Evolutionary conservation across 2,113 vertebrate species (phyloP), one percentile per base, ranked within the genome.

Genomic region (Megaceryle maxima): DNA sequence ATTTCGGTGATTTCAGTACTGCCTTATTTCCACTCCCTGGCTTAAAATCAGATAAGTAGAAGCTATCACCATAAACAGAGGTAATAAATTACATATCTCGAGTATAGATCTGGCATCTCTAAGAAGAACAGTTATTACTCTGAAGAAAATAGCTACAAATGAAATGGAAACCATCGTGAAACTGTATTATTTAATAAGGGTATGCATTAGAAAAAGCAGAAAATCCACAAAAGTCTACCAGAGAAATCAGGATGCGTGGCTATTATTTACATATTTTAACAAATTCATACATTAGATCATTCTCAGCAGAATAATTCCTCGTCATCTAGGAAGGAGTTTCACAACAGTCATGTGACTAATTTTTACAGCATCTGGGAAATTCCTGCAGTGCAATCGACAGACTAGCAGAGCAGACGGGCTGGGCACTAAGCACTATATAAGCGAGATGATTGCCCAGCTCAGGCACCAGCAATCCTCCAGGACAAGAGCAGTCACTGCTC

Each of bases 341-440:
- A 41, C 92, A 95, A 95, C 17, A 86, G 90, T 92, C 64, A 84
- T 88, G 92, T 98, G 98, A 98, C 97, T 98, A 96, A 97, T 53
- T 53, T 82, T 68, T 50, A 11, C 96, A 95, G 37, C 97, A 83
- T 90, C 76, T 72, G 97, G 96, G 98, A 98, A 98, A 97, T 98
- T 98, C 98, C 98, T 98, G 46, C 97, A 92, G 97, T 96, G 96
- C 91, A 96, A 97, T 64, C 39, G 4, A 21, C 13, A 8, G 64
- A 87, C 95, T 48, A 35, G 93, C 83, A 84, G 74, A 77, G 57
- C 67, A 69, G 62, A 44, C 35, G 16, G 3, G 16, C 67, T 3
- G 29, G 56, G 56, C 62, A 22, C 44, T 60, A 5, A 72, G 87
- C 6, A 0, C 20, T 96, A 97, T 98, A 98, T 96, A 98, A 98